A percentile compares a stretch with the other conserved stretches of the same genome.
These are phyloP conservation scores for Spheniscus mendiculus DNA, from an alignment of 2,113 vertebrate genomes.

Conservation along the genomic window DNA sequence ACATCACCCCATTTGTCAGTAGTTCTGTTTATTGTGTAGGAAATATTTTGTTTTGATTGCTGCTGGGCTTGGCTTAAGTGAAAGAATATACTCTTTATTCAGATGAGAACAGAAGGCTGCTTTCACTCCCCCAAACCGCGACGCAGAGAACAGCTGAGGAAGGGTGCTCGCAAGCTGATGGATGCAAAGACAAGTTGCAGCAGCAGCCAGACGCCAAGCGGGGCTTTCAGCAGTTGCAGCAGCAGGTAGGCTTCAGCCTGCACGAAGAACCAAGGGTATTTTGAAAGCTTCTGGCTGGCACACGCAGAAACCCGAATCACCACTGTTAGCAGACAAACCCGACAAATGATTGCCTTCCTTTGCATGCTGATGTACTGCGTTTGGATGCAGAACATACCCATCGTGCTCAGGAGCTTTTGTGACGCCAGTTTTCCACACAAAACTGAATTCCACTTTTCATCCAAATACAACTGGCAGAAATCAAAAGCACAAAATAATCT, in stretches of 20 bases:
- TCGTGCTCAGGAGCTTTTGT: accelerated
- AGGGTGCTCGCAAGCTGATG: accelerated
- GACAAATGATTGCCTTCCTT: too few species aligned
- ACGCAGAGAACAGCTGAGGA: background rate
- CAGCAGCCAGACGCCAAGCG: background rate
- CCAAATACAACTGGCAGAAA: background rate
- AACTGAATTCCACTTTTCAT: background rate
- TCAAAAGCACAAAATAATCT: background rate
- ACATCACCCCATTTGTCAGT: background rate
- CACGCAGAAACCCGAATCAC: background rate
- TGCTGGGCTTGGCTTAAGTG: background rate
- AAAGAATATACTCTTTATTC: background rate
- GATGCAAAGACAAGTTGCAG: background rate
- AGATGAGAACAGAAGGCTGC: background rate
- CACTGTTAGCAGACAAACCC: background rate
- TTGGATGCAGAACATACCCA: background rate
- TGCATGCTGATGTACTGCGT: accelerated
- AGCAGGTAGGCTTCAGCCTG: background rate
- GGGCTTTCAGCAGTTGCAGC: background rate
- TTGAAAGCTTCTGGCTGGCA: background rate
- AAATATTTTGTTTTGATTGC: background rate
- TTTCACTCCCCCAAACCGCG: background rate
- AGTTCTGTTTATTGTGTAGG: background rate
- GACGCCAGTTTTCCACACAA: background rate
- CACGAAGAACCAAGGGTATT: background rate